Base-by-base conservation (phyloP, 1,140 invertebrate genomes). In the Mesaphorura yosii region DNA sequence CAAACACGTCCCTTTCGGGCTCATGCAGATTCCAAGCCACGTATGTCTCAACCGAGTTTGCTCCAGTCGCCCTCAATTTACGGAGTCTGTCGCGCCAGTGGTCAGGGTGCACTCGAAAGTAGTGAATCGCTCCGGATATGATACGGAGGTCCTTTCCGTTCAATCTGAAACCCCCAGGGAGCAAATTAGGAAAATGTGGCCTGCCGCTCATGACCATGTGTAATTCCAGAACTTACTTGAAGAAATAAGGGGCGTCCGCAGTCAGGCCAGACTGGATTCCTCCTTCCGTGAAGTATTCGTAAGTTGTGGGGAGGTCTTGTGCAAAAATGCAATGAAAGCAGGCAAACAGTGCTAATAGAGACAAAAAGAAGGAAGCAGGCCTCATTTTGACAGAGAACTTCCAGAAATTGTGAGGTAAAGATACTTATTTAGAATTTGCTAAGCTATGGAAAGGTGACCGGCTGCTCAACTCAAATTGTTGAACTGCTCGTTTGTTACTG, bases 71-170 rank as follows among this genome's bases (percentile, higher is more conserved):
- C 59, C 75, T 67, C 62, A 73, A 65, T 65, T 68, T 76, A 69
- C 49, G 70, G 69, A 77, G 57, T 20, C 74, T 62, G 54, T 75
- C 71, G 49, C 65, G 52, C 75, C 76, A 77, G 50, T 71, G 69
- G 19, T 68, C 64, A 0, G 72, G 72, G 37, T 72, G 66, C 28
- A 76, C 67, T 5, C 76, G 66, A 59, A 77, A 76, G 62, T 76
- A 78, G 59, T 77, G 75, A 53, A 77, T 70, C 5, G 75, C 67
- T 5, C 75, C 75, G 50, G 65, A 67, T 40, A 69, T 62, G 14
- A 72, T 61, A 2, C 64, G 58, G 27, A 72, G 64, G 1, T 62
- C 42, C 47, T 64, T 65, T 6, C 65, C 66, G 54, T 72, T 72
- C n/a, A 72, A 57, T 7, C 57, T 59, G 19, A 42, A 12, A 46